Conservation (phyloP, 2,797 vertebrate species). For the Melopsittacus undulatus region DNA sequence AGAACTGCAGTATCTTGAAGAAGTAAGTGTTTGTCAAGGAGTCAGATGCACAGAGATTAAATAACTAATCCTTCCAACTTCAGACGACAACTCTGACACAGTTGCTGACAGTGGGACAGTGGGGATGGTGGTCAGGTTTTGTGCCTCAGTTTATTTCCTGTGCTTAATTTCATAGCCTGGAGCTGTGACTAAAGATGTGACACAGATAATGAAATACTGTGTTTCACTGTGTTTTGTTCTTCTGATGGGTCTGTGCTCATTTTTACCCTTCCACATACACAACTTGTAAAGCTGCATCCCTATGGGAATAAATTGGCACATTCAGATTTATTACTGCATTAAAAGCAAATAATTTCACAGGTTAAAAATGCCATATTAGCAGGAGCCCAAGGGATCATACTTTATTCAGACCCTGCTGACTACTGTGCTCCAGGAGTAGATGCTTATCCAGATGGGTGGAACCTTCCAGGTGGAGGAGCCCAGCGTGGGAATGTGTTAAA, state of each 20-base stretch:
- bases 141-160: not conserved
- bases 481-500: constrained; percentile 96
- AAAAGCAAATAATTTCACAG: constrained; percentile 70
- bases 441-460: constrained; percentile 92
- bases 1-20: not conserved
- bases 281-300: not conserved
- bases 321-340: not conserved
- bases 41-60: not conserved
- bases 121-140: not conserved
- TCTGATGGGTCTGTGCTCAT: not conserved
- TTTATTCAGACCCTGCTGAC: constrained; percentile 95
- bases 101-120: not conserved
- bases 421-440: constrained; percentile 85
- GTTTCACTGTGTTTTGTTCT: not conserved
- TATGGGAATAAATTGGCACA: not conserved
- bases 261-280: not conserved
- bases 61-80: not conserved
- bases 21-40: not conserved
- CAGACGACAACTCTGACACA: not conserved
- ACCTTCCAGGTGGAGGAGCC: constrained; percentile 87
- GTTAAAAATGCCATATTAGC: constrained; percentile 91
- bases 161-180: not conserved
- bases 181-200: not conserved
- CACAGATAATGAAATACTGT: not conserved
- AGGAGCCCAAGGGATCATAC: constrained; percentile 88